Base-by-base conservation (phyloP, 1,140 invertebrate genomes). In the Matsumurasca onukii region DNA sequence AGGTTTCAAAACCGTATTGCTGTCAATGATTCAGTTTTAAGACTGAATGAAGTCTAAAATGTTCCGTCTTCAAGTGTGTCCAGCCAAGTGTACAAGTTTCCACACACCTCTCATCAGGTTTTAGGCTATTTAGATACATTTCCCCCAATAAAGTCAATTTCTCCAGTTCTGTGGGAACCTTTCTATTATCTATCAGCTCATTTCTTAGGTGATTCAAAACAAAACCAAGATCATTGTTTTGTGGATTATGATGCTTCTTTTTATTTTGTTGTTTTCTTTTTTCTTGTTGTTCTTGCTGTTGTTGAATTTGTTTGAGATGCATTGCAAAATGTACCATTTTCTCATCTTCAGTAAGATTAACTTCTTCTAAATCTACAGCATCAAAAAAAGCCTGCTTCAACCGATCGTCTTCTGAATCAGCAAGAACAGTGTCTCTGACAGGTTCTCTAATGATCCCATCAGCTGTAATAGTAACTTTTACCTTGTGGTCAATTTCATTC, bases 31-130 rank as follows among this genome's bases (percentile, higher is more conserved):
- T n/a, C n/a, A n/a, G n/a, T n/a, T n/a, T n/a, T n/a, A n/a, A n/a
- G n/a, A n/a, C n/a, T n/a, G n/a, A n/a, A n/a, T n/a, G n/a, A n/a
- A n/a, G n/a, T n/a, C n/a, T n/a, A n/a, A n/a, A n/a, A n/a, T n/a
- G n/a, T 15, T 24, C 15, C 9, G 1, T 68, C 39, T 17, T n/a
- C 13, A 2, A 69, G 57, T 25, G 55, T 45, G 2, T 67, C 45
- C 12, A 66, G 13, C 66, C 66, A 72, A 1, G 51, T 1, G 12
- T 72, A 72, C 24, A 70, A 49, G n/a, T 3, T 13, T 65, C 71
- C 71, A n/a, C n/a, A n/a, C n/a, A 72, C 61, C 69, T 70, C 5
- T 68, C 31, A 3, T 34, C 0, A 9, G 65, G 13, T 9, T 31
- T 9, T 15, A 72, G 52, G 2, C 20, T 20, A 9, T 30, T 1